phyloP scores from a whole-genome alignment of 2,113 vertebrate genomes.

The Hemibagrus wyckioides region DNA sequence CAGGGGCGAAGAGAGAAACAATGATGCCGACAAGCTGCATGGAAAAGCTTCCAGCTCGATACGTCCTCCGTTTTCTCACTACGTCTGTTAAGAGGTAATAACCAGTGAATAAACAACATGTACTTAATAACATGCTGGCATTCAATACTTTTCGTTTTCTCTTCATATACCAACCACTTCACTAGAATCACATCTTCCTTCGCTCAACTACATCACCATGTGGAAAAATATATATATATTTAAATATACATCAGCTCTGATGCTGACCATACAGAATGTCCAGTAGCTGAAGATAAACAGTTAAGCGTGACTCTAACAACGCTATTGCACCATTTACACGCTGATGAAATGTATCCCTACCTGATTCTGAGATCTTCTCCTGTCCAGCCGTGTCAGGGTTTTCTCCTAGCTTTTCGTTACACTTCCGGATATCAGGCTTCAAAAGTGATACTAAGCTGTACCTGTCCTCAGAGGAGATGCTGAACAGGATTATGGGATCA shows the following conservation, averaged over 20 bases:
- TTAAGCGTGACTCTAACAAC: not conserved
- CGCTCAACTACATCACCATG: not conserved
- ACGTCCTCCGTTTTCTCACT: not conserved
- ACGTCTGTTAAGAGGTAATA: not conserved
- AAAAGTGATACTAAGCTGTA: not conserved
- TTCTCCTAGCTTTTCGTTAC: not conserved
- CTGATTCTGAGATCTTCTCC: not conserved
- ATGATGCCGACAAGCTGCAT: not conserved
- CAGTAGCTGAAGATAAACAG: not conserved
- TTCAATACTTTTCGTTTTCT: not conserved
- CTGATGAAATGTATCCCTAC: not conserved
- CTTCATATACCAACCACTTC: not conserved
- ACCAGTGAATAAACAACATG: not conserved
- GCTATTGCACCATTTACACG: not conserved
- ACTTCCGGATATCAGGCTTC: not conserved
- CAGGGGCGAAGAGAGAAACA: not conserved
- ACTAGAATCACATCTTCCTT: not conserved
- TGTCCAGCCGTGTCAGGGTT: not conserved
- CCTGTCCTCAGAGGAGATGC: not conserved
- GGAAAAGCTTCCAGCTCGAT: not conserved
- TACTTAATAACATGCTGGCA: not conserved
- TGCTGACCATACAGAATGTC: not conserved
- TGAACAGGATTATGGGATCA: not conserved
- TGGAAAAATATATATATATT: not conserved
- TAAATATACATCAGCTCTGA: not conserved